A percentile compares a stretch with the other conserved stretches of the same genome.
Conservation (phyloP, 1,140 invertebrate genomes). For the Lamellibrachia luymesi region DNA sequence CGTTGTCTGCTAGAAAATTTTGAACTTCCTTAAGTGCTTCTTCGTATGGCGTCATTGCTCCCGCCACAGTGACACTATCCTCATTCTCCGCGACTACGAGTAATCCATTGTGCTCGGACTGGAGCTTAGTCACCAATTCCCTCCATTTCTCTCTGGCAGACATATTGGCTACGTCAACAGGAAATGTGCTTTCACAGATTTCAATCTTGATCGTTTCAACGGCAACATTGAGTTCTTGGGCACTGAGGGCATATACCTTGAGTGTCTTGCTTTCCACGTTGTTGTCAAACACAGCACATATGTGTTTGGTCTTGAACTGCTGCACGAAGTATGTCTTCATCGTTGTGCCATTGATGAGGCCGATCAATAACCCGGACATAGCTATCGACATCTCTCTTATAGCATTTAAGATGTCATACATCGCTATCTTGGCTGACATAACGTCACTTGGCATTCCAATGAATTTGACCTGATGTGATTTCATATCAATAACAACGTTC, state of each 20-base stretch:
- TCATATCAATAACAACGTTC: background rate
- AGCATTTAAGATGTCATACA: background rate
- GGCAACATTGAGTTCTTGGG: background rate
- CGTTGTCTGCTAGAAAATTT: background rate
- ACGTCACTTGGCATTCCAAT: background rate
- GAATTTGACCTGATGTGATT: background rate
- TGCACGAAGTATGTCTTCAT: background rate
- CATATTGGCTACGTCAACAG: background rate
- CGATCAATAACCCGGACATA: background rate
- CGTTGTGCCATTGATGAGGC: background rate
- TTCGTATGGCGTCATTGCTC: background rate
- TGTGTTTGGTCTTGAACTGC: background rate
- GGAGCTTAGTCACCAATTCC: background rate
- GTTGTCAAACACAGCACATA: background rate
- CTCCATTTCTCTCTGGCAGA: background rate
- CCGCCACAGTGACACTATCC: background rate
- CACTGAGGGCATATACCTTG: background rate
- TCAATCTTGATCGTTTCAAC: background rate
- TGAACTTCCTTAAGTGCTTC: background rate
- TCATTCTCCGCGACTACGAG: background rate
- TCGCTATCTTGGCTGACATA: background rate
- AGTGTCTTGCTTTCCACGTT: background rate
- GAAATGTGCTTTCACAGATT: background rate
- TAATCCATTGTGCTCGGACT: background rate
- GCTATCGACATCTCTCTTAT: background rate